Evolutionary conservation across 2,797 vertebrate species (phyloP), one percentile per base, ranked within the genome.

Genomic region (Helostoma temminkii): DNA sequence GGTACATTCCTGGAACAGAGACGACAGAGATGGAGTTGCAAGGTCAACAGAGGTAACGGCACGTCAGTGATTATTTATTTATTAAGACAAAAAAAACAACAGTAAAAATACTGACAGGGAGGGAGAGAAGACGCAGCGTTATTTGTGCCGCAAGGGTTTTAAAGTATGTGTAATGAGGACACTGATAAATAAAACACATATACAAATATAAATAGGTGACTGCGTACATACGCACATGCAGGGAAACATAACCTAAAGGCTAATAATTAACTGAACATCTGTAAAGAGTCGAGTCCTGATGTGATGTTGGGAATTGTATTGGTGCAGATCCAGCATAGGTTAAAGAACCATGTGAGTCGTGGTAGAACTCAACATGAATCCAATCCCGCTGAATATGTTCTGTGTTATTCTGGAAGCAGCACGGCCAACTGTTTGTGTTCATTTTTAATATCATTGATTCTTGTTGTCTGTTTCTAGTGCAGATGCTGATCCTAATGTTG

Each of bases 1-100:
- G 93, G 79, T 93, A 94, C 85, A 91, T 87, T 83, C 91, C 93
- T 94, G 74, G 21, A 83, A 85, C 54, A 76, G 45, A 62, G 72
- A 74, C 57, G 52, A 59, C 28, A 64, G 26, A 62, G 55, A 76
- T 24, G 18, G 10, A 46, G n/a, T 14, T 45, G 59, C 3, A 69
- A 77, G 48, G 52, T 75, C 18, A 71, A 15, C 64, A 0, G 54
- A 66, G 28, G 56, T 43, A 28, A 54, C 12, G 58, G 32, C 52
- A 28, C 59, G 16, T 47, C n/a, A 41, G 21, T 14, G 73, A 30
- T 47, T 26, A 60, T 19, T 46, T 30, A 46, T 2, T 71, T 36
- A 37, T 30, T 1, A 68, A 80, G 3, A 53, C 15, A 48, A 28
- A 60, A 32, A 37, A 15, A 53, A 11, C 52, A 15, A 30, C 9